Base-by-base conservation (phyloP, 2,888 invertebrate genomes). In the Protophormia terraenovae region DNA sequence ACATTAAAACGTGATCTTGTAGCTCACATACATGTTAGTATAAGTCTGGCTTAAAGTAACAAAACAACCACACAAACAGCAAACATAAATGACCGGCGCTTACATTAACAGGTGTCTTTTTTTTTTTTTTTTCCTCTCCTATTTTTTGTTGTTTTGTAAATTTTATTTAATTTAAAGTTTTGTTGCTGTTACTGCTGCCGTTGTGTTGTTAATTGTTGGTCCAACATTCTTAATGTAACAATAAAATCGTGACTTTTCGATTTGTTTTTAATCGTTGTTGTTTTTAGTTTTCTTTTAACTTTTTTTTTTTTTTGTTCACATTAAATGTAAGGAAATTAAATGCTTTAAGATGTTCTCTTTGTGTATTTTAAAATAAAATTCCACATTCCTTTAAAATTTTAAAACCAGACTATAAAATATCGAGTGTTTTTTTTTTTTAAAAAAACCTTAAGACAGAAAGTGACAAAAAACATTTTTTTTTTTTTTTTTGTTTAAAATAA, bases 211-310 rank as follows among this genome's bases (percentile, higher is more conserved):
- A 58, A 79, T 79, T 79, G 75, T 47, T 75, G 38, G 55, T 29
- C 47, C 82, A 79, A 73, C 82, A 85, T 85, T 85, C 78, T 64
- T 75, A 69, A 50, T 71, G 82, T 82, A 75, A 85, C 85, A 85
- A 60, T 79, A 71, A 79, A 85, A 82, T 85, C 85, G 85, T 85
- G 85, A 85, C 82, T 79, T 79, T 79, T 75, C 24, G 71, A 45
- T 85, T 79, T 69, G 60, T 53, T 41, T 45, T 55, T 24, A 38
- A n/a, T n/a, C n/a, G n/a, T n/a, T n/a, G n/a, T n/a, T 24, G 27
- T 19, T 29, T 16, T 67, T 47, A n/a, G n/a, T n/a, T 50, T 67
- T 32, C 10, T 19, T 16, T 22, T 12, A 2, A 2, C 24, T 27
- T 64, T 64, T 24, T 41, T 27, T 64, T 64, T 24, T 4, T 38